Percentiles rank a stretch among this genome's conserved stretches.
Conservation (phyloP, 2,888 invertebrate genomes). For the Dryobota labecula region DNA sequence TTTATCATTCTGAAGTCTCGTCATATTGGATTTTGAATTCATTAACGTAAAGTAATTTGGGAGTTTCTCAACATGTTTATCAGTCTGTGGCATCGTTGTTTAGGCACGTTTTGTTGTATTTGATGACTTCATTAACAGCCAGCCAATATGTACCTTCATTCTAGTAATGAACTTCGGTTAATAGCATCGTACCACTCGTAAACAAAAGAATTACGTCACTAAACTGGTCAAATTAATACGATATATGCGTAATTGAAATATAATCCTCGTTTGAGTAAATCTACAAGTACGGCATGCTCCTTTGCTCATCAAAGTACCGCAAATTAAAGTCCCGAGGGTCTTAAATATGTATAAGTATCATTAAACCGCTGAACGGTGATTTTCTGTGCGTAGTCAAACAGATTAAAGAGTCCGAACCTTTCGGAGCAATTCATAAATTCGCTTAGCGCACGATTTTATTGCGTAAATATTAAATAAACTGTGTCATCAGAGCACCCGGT, state of each 20-base stretch:
- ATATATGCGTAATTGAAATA: slow-evolving; percentile 44
- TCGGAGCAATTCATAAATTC: slow-evolving; percentile 62
- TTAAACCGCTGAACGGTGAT: slow-evolving; percentile 59
- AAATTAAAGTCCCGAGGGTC: slow-evolving; percentile 51
- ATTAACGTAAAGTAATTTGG: slow-evolving; percentile 39
- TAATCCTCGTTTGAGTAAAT: slow-evolving; percentile 34
- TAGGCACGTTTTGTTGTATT: slow-evolving; percentile 53
- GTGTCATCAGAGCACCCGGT: slow-evolving; percentile 20
- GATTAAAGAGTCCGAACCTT: slow-evolving; percentile 62
- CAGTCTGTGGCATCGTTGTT: slow-evolving; percentile 26
- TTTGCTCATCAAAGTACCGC: slow-evolving; percentile 56
- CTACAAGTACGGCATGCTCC: slow-evolving; percentile 30
- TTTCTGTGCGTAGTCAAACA: slow-evolving; percentile 62
- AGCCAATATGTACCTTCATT: slow-evolving; percentile 38
- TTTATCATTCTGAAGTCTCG: slow-evolving; percentile 11
- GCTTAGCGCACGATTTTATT: slow-evolving; percentile 60
- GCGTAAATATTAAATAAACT: slow-evolving; percentile 59
- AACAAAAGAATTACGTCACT: slow-evolving; percentile 1
- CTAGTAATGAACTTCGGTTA: slow-evolving; percentile 44
- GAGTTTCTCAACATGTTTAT: slow-evolving; percentile 42
- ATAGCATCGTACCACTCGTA: slow-evolving; percentile 13
- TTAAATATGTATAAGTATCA: slow-evolving; percentile 56
- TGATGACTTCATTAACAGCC: slow-evolving; percentile 54
- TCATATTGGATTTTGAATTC: slow-evolving; percentile 37
- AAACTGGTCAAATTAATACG: slow-evolving; percentile 32